A percentile compares a stretch with the other conserved stretches of the same genome.
phyloP scores from a whole-genome alignment of 1,140 invertebrate genomes.

The Neodiprion virginianus region DNA sequence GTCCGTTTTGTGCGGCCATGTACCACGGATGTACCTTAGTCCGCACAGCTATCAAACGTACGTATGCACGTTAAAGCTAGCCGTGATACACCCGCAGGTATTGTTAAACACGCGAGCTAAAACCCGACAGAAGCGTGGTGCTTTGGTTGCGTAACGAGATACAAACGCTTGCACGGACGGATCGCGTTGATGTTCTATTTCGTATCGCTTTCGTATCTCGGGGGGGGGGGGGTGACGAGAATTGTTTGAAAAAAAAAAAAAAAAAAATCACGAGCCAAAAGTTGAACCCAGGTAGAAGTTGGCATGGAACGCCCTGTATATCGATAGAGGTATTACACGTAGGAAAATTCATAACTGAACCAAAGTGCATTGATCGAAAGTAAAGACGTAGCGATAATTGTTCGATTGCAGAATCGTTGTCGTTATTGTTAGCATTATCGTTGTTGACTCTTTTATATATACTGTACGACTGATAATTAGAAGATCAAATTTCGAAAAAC shows the following conservation, averaged over 20 bases:
- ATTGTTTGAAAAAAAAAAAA: not conserved
- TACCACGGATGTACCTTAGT: not conserved
- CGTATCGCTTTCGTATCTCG: not conserved
- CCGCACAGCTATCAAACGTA: not conserved
- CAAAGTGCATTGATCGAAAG: no score
- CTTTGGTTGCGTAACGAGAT: slow-evolving; percentile 3
- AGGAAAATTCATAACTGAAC: no score
- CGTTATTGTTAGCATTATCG: no score
- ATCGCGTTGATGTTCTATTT: not conserved
- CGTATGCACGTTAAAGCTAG: no score
- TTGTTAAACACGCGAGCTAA: not conserved
- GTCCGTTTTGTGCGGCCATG: not conserved
- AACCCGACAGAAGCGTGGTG: not conserved
- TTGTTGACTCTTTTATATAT: no score
- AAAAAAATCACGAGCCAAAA: not conserved
- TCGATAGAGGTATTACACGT: no score
- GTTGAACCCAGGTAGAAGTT: no score
- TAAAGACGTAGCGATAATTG: no score
- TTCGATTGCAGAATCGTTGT: no score
- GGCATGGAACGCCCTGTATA: no score
- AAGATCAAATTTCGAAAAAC: no score
- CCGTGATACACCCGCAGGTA: not conserved
- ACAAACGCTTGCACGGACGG: not conserved
- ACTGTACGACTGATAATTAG: no score
- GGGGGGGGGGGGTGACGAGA: not conserved